Evolutionary conservation across 92 coral and sea anemone species (phyloP).

Genomic region (Parazoanthus darwini): DNA sequence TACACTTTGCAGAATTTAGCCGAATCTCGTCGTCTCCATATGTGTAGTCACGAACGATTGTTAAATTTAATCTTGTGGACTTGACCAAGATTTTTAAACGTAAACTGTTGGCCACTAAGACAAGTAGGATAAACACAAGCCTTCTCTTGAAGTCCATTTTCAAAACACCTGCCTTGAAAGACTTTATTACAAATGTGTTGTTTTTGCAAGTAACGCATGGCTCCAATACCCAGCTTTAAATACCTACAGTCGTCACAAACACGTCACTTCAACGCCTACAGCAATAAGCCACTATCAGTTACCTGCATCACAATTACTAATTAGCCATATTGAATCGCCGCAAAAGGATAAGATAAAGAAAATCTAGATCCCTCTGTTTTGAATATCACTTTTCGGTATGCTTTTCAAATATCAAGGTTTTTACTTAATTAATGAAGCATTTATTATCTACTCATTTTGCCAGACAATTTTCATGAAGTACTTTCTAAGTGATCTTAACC

Average conservation of each 20-base stretch:
- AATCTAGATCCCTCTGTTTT: too few species aligned
- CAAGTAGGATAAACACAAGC: neutral
- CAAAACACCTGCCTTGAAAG: neutral
- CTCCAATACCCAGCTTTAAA: neutral
- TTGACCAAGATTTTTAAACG: neutral
- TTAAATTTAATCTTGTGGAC: neutral
- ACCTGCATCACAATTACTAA: neutral
- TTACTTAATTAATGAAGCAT: too few species aligned
- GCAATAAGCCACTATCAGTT: neutral
- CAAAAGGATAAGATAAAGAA: neutral
- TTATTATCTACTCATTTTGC: too few species aligned
- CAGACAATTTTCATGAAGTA: too few species aligned
- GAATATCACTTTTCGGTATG: too few species aligned
- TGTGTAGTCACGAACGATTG: slow-evolving; percentile 17
- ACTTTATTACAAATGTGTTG: neutral
- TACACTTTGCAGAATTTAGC: neutral
- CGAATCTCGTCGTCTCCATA: slow-evolving; percentile 17
- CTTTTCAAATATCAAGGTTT: too few species aligned
- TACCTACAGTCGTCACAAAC: neutral
- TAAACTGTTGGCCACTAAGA: neutral
- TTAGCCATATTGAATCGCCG: neutral
- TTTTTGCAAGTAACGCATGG: neutral
- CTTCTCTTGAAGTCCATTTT: neutral
- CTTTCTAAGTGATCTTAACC: too few species aligned
- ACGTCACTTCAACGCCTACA: neutral